Conservation (phyloP, 2,113 vertebrate genomes). For the Nesoenas mayeri region DNA sequence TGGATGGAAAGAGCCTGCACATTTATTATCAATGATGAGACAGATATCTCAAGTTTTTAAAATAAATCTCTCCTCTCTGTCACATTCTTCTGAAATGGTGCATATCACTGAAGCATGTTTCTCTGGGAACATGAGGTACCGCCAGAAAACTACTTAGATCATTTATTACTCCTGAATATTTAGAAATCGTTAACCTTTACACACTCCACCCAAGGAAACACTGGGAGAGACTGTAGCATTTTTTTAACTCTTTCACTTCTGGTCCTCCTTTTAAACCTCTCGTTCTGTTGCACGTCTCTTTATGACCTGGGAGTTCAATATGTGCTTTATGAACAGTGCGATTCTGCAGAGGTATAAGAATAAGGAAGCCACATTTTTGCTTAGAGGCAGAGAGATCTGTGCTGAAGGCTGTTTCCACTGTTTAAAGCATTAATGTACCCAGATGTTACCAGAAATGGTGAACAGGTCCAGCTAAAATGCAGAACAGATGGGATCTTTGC, state of each 20-base stretch:
- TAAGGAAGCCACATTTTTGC: neutral
- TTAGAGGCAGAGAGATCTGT: neutral
- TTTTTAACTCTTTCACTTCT: constrained; percentile 29
- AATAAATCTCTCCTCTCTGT: constrained; percentile 50
- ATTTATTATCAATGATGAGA: constrained; percentile 18
- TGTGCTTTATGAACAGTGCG: neutral
- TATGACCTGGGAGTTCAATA: neutral
- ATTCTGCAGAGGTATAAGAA: neutral
- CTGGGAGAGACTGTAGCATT: constrained; percentile 27
- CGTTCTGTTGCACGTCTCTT: neutral
- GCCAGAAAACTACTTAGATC: constrained; percentile 68
- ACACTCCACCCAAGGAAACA: constrained; percentile 55
- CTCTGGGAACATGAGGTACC: constrained; percentile 63
- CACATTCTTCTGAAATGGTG: constrained; percentile 68
- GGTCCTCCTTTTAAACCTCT: neutral
- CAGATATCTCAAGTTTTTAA: constrained; percentile 19
- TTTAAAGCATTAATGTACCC: neutral
- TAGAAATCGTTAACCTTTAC: constrained; percentile 69
- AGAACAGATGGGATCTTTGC: constrained; percentile 59
- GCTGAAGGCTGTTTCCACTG: neutral
- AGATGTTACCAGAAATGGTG: constrained; percentile 36
- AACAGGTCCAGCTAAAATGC: constrained; percentile 14
- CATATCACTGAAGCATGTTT: constrained; percentile 50
- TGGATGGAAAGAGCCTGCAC: neutral
- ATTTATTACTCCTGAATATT: constrained; percentile 69